Conservation (phyloP, 2,797 vertebrate genomes). For the Tenualosa thibaudeaui region DNA sequence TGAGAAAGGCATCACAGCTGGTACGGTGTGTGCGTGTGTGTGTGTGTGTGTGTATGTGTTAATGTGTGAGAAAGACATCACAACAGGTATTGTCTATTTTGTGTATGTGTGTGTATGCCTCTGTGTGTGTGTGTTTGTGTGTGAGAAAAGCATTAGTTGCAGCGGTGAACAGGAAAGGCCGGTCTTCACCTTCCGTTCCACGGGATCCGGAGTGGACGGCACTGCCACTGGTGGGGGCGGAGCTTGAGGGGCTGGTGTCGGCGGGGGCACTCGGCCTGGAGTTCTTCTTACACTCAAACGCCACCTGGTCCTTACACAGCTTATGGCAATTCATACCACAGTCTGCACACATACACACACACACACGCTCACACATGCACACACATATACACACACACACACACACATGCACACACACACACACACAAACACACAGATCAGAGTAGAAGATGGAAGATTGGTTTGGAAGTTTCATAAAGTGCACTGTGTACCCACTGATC, state of each 20-base stretch:
- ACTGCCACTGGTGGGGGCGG: conserved; percentile 46
- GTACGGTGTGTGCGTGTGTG: not conserved
- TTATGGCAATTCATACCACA: conserved; percentile 97
- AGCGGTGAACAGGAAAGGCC: not conserved
- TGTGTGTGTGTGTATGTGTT: not conserved
- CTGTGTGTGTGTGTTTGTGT: not conserved
- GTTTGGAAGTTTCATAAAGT: not conserved
- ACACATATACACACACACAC: not conserved
- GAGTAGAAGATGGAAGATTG: not conserved
- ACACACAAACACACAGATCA: not conserved
- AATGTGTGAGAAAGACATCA: not conserved
- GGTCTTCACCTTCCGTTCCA: conserved; percentile 37
- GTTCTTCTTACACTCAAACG: conserved; percentile 92
- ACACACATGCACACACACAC: not conserved
- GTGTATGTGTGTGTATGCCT: not conserved
- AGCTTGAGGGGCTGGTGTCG: conserved; percentile 62
- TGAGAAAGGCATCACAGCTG: not conserved
- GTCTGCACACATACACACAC: conserved; percentile 70
- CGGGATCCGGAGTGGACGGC: not conserved
- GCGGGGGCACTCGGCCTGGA: conserved; percentile 62
- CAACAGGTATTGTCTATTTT: not conserved
- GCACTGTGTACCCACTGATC: not conserved
- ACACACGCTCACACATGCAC: conserved; percentile 2
- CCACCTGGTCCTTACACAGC: conserved; percentile 92
- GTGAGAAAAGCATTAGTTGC: not conserved